A percentile compares a stretch with the other conserved stretches of the same genome.
phyloP scores from a whole-genome alignment of 2,113 vertebrate species.

The Reinhardtius hippoglossoides region DNA sequence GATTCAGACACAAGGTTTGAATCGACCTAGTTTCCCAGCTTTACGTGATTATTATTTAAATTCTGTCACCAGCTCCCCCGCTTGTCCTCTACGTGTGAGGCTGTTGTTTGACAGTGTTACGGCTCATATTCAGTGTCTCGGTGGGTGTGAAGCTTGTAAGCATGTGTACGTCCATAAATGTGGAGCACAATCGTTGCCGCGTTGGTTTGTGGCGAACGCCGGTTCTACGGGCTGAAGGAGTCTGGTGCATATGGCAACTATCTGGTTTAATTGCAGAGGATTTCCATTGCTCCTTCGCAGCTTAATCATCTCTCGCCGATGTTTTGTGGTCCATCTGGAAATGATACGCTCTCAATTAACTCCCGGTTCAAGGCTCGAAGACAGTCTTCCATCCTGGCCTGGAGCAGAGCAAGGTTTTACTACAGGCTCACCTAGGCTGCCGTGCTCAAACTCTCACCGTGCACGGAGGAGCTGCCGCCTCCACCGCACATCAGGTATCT shows the following conservation, averaged over 20 bases:
- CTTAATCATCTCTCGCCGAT: conserved; percentile 74
- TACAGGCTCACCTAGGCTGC: conserved; percentile 34
- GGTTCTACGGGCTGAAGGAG: neutral
- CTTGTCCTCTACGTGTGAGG: too few relatives aligned
- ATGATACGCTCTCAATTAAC: conserved; percentile 81
- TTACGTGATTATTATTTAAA: too few relatives aligned
- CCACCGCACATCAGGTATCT: conserved; percentile 52
- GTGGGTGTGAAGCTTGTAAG: too few relatives aligned
- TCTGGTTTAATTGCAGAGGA: conserved; percentile 76
- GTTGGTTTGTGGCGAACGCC: neutral
- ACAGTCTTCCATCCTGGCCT: conserved; percentile 64
- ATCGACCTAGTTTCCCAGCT: too few relatives aligned
- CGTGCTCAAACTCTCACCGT: neutral
- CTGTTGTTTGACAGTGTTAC: neutral
- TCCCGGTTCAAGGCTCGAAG: conserved; percentile 70
- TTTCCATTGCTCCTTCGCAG: conserved; percentile 78
- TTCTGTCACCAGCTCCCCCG: too few relatives aligned
- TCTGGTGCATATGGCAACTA: conserved; percentile 78
- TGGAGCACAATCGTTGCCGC: too few relatives aligned
- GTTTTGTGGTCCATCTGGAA: conserved; percentile 79
- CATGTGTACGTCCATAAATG: too few relatives aligned
- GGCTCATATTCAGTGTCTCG: neutral
- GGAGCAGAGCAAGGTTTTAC: conserved; percentile 54
- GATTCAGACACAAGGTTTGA: too few relatives aligned
- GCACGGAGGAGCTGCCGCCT: neutral